Evolutionary conservation across 2,113 vertebrate species (phyloP).

Genomic region (Brachypteracias leptosomus): DNA sequence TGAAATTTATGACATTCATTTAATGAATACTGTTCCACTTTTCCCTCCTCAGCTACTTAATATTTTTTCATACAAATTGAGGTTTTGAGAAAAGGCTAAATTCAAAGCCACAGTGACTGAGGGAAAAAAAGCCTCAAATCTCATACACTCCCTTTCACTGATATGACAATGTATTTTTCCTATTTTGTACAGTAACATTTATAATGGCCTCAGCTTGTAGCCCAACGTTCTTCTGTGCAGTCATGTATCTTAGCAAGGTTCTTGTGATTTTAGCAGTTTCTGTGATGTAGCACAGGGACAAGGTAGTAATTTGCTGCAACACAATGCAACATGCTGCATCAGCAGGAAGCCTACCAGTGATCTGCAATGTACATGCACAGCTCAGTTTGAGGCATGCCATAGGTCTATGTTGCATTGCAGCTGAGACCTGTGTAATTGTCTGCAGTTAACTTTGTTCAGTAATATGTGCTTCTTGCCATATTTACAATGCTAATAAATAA

Average conservation of each 20-base stretch:
- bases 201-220: background rate
- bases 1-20: background rate
- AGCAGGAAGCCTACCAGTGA: background rate
- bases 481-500: background rate
- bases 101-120: background rate
- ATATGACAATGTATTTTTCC: background rate
- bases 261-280: background rate
- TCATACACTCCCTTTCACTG: background rate
- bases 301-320: background rate
- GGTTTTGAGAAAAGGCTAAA: background rate
- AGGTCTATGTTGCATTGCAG: background rate
- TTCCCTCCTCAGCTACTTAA: background rate
- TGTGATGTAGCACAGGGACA: background rate
- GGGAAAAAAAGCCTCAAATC: background rate
- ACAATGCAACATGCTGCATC: background rate
- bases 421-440: background rate
- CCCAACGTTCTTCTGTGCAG: background rate
- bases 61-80: background rate
- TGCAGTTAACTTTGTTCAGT: background rate
- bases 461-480: background rate
- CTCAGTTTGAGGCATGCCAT: background rate
- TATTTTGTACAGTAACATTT: background rate
- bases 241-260: background rate
- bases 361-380: background rate
- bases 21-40: background rate